Conservation (phyloP, 2,797 vertebrate species). For the Acanthiza pusilla region DNA sequence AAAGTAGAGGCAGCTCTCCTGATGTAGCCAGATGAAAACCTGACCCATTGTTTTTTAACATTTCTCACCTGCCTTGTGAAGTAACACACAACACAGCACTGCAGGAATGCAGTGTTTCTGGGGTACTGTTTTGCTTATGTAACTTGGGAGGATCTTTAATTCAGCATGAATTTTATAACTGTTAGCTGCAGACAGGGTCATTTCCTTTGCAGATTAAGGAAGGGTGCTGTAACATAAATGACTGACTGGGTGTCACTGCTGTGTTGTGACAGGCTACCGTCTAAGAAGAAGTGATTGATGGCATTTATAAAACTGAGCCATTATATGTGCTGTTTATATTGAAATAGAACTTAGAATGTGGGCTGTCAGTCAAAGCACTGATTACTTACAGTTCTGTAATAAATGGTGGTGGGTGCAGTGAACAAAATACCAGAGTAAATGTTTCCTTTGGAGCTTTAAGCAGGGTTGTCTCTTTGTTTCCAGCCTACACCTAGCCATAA, state of each 20-base stretch:
- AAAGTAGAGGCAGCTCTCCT: neutral
- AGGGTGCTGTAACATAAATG: neutral
- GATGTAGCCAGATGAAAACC: neutral
- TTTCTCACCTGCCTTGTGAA: neutral
- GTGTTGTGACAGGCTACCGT: conserved; percentile 61
- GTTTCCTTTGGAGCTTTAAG: neutral
- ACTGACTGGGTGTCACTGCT: conserved; percentile 18
- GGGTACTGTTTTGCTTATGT: neutral
- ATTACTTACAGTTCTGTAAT: neutral
- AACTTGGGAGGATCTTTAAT: neutral
- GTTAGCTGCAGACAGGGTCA: neutral
- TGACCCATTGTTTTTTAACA: neutral
- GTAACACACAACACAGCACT: neutral
- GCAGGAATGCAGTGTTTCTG: neutral
- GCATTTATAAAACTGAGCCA: neutral
- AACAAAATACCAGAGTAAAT: neutral
- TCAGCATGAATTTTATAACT: neutral
- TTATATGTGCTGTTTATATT: conserved; percentile 40
- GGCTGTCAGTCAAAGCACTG: conserved; percentile 48
- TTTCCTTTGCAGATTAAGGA: conserved; percentile 21
- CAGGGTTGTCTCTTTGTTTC: neutral
- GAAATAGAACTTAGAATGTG: conserved; percentile 6
- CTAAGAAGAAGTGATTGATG: conserved; percentile 49
- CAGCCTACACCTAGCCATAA: neutral
- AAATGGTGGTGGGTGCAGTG: neutral